Evolutionary conservation across 2,797 vertebrate genomes (phyloP).

Genomic region (Avahi laniger): DNA sequence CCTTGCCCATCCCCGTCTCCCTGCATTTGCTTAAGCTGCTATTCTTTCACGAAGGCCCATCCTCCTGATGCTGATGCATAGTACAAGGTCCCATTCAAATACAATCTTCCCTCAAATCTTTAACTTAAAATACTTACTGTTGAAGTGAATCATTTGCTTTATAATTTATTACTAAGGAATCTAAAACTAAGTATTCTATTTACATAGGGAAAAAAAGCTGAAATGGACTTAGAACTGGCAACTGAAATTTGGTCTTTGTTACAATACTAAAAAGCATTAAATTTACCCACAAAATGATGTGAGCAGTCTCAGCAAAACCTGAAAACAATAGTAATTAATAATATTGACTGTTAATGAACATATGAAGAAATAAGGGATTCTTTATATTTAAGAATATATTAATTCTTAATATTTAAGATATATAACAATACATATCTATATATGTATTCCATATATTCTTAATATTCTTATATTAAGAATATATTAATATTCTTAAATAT

Average conservation of each 20-base stretch:
- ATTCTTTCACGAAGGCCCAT: not conserved
- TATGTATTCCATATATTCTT: no score
- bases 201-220: not conserved
- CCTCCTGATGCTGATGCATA: not conserved
- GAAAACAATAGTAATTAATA: not conserved
- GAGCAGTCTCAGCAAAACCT: not conserved
- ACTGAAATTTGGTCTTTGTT: constrained; percentile 1
- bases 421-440: no score
- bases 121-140: constrained; percentile 24
- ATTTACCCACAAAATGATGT: not conserved
- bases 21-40: not conserved
- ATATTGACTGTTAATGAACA: not conserved
- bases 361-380: not conserved
- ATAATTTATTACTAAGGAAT: constrained; percentile 16
- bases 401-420: no score
- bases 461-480: no score
- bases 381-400: no score
- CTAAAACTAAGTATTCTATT: not conserved
- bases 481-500: not conserved
- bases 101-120: constrained; percentile 18
- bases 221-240: not conserved
- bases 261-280: constrained; percentile 19
- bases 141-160: constrained; percentile 32
- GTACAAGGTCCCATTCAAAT: not conserved
- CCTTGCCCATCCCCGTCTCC: not conserved